Evolutionary conservation across 2,888 invertebrate species (phyloP), one percentile per base, ranked within the genome.

Genomic region (Lacanobia wlatinum): DNA sequence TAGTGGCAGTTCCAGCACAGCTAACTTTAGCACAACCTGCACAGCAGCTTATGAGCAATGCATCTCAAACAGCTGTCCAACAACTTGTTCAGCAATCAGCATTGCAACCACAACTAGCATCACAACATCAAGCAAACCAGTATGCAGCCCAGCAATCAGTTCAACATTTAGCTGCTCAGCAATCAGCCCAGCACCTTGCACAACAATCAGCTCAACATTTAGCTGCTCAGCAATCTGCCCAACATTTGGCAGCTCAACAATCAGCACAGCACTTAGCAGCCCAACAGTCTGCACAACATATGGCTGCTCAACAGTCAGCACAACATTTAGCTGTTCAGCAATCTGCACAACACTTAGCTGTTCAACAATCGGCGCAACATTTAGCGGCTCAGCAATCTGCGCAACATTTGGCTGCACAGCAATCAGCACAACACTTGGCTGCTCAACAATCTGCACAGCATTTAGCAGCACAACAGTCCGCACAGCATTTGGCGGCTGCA

Each of bases 1-100:
- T 96, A 63, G 96, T 96, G 40, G 96, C 96, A 48, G 95, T 96
- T 18, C 96, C 96, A 64, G 96, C 96, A 46, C 96, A 96, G 84
- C 86, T 96, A 38, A 95, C 96, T 16, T 85, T 96, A 70, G 94
- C 92, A 58, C 95, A 93, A 56, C 92, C 93, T 21, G 87, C 94
- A 18, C 95, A 94, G 70, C 96, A 96, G 76, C 87, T 96, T 7
- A 95, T 96, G 90, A 92, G 92, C 62, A 95, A 90, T 90, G 94
- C 91, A 40, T 90, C 94, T 43, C 95, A 95, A 83, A 92, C 92
- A 72, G 91, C 96, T 77, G 95, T 96, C 2, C 96, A 96, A 81
- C 96, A 96, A 79, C 84, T 96, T 34, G 96, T 95, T 23, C 96
- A 94, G 76, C 94, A 94, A 76, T 92, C 95, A 68, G 94, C 94